phyloP scores from a whole-genome alignment of 2,113 vertebrate species.

The Corythoichthys haematopterus region DNA sequence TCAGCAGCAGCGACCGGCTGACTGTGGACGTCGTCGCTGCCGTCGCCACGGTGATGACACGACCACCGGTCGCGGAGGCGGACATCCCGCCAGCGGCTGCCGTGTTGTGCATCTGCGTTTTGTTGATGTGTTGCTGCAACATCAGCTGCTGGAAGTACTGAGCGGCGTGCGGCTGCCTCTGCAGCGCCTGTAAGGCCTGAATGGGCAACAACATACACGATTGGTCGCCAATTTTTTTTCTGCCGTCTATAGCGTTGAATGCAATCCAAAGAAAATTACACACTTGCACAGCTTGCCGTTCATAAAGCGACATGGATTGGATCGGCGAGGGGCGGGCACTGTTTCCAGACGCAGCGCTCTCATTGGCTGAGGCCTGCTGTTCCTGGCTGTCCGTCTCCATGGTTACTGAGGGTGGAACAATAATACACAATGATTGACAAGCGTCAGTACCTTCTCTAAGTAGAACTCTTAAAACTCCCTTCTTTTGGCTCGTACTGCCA shows the following conservation, averaged over 20 bases:
- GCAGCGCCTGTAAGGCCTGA: constrained; percentile 90
- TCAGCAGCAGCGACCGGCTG: constrained; percentile 90
- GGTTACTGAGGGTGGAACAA: constrained; percentile 27
- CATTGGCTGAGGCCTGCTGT: constrained; percentile 75
- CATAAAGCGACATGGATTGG: constrained; percentile 89
- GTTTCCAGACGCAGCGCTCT: constrained; percentile 77
- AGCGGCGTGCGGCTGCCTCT: constrained; percentile 92
- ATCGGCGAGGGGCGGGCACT: constrained; percentile 82
- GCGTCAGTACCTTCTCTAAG: not conserved
- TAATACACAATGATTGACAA: not conserved
- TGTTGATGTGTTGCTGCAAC: constrained; percentile 96
- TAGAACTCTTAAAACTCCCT: not conserved
- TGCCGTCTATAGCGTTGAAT: no score
- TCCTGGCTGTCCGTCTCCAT: constrained; percentile 86
- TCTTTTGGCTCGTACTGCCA: not conserved
- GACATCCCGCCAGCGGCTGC: constrained; percentile 76
- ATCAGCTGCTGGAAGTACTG: constrained; percentile 98
- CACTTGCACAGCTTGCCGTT: constrained; percentile 89
- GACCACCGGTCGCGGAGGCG: constrained; percentile 58
- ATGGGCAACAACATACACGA: not conserved
- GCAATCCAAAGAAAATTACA: not conserved
- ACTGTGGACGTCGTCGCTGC: constrained; percentile 79
- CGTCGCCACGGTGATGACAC: constrained; percentile 74
- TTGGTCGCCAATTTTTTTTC: no score
- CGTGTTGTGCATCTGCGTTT: constrained; percentile 89